These are phyloP conservation scores for Colaptes auratus DNA, from an alignment of 2,113 vertebrate species.

Conservation along the genomic window DNA sequence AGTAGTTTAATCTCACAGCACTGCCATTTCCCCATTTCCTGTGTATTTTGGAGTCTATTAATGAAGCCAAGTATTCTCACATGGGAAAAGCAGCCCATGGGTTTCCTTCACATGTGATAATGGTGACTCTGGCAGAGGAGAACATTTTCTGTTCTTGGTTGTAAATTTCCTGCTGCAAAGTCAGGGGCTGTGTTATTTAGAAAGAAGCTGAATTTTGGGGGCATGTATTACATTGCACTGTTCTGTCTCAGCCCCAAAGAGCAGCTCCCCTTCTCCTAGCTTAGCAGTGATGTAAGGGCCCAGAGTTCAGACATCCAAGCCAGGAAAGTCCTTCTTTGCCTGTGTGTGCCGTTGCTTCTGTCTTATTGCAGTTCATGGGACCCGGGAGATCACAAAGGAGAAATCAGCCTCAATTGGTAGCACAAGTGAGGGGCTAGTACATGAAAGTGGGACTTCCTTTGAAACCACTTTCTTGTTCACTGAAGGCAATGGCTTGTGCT, in stretches of 20 bases:
- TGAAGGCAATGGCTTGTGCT: not conserved
- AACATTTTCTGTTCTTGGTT: not conserved
- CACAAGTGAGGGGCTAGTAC: not conserved
- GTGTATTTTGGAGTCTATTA: conserved; percentile 1
- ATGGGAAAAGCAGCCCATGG: conserved; percentile 1
- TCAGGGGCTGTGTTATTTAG: not conserved
- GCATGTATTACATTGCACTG: not conserved
- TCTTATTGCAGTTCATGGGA: not conserved
- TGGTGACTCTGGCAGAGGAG: not conserved
- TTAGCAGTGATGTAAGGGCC: not conserved
- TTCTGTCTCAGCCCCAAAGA: not conserved
- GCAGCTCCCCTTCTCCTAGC: not conserved
- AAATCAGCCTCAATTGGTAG: not conserved
- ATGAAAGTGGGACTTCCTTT: not conserved
- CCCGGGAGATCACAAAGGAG: not conserved
- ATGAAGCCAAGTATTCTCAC: not conserved
- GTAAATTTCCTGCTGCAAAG: not conserved
- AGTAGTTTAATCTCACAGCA: conserved; percentile 24
- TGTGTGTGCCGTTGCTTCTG: not conserved
- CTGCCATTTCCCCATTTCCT: not conserved
- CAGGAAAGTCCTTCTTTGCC: not conserved
- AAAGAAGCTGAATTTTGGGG: not conserved
- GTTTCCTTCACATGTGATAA: not conserved
- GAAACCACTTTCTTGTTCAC: not conserved
- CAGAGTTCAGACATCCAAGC: not conserved